Percentiles rank a stretch among this genome's conserved stretches.
phyloP scores from a whole-genome alignment of 2,113 vertebrate genomes.

The Emberiza fucata region DNA sequence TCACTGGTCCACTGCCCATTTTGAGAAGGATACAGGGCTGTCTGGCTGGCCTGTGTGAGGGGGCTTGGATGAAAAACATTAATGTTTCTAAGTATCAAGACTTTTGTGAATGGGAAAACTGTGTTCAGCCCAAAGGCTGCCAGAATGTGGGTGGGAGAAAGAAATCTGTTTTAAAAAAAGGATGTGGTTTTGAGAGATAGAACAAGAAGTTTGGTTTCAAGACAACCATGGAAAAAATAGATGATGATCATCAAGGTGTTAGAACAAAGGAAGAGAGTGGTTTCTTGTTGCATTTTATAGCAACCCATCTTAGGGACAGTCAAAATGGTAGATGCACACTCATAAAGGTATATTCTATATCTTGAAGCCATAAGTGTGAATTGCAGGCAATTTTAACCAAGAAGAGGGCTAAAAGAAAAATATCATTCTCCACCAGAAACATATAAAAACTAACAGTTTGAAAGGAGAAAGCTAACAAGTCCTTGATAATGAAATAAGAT shows the following conservation, averaged over 20 bases:
- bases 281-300: neutral
- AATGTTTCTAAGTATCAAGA: neutral
- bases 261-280: neutral
- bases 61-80: neutral
- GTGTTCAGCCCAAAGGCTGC: neutral
- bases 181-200: neutral
- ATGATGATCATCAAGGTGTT: neutral
- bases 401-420: neutral
- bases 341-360: neutral
- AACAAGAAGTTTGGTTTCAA: neutral
- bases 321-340: neutral
- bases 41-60: neutral
- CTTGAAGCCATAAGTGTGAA: neutral
- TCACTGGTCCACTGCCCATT: neutral
- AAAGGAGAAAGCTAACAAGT: neutral
- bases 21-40: neutral
- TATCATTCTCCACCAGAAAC: neutral
- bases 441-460: neutral
- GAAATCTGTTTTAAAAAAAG: neutral
- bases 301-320: neutral
- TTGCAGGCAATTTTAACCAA: neutral
- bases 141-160: neutral
- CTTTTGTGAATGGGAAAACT: neutral
- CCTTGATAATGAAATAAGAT: neutral
- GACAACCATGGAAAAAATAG: neutral